Percentiles rank a stretch among this genome's conserved stretches.
Conservation (phyloP, 2,797 vertebrate species). For the Hemitrygon akajei region DNA sequence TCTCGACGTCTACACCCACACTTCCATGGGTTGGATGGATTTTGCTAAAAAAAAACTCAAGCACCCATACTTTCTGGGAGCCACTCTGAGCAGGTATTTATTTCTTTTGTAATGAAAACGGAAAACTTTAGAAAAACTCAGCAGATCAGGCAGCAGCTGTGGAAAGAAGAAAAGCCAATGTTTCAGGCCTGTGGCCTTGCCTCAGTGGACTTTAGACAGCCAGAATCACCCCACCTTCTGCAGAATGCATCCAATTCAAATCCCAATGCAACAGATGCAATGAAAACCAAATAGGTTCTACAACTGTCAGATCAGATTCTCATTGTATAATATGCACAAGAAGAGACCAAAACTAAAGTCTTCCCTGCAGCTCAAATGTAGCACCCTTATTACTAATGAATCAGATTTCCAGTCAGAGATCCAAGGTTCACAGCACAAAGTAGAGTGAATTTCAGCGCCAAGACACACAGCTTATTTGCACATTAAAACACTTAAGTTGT, state of each 20-base stretch:
- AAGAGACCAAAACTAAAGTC: background rate
- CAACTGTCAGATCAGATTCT: background rate
- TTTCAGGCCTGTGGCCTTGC: too few relatives aligned
- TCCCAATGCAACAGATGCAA: background rate
- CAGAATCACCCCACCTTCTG: too few relatives aligned
- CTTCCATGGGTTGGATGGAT: background rate
- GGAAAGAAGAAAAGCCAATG: too few relatives aligned
- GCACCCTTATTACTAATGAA: background rate
- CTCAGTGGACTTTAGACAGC: too few relatives aligned
- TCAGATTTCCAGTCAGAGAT: background rate
- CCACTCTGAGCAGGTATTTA: too few relatives aligned
- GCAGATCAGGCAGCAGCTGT: too few relatives aligned
- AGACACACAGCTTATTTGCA: background rate
- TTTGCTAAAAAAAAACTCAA: background rate
- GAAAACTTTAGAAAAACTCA: too few relatives aligned
- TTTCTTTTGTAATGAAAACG: too few relatives aligned
- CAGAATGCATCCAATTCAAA: background rate
- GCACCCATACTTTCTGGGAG: background rate
- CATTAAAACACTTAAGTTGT: too few relatives aligned
- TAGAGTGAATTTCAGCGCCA: background rate
- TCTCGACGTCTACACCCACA: too few relatives aligned
- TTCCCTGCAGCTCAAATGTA: too few relatives aligned
- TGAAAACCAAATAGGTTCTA: background rate
- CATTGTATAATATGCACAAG: background rate
- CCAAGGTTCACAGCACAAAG: background rate